These are phyloP conservation scores for Pseudachorutes palmiensis DNA, from an alignment of 1,140 invertebrate genomes.

Conservation along the genomic window DNA sequence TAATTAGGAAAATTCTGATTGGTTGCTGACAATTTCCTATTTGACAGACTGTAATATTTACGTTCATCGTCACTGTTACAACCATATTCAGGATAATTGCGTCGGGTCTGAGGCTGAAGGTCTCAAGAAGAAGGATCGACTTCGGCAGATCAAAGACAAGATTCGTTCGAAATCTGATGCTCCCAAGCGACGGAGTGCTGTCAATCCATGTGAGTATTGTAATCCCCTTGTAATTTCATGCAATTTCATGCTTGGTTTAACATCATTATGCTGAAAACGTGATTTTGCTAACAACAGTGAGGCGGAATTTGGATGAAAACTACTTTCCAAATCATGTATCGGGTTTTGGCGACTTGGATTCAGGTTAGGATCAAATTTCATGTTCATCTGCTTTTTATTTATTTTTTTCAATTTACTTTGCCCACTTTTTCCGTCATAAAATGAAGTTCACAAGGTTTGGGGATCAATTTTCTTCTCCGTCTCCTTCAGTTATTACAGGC, in stretches of 20 bases:
- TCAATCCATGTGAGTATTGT: neutral
- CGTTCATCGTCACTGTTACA: conserved; percentile 75
- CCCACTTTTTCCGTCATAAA: conserved; percentile 5
- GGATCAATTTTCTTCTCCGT: neutral
- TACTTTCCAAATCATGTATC: conserved; percentile 3
- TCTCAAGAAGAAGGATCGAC: conserved; percentile 47
- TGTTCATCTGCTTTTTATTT: too few species aligned
- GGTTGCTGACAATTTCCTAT: too few species aligned
- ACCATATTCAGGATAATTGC: conserved; percentile 72
- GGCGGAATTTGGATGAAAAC: conserved; percentile 22
- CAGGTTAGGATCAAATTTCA: conserved; percentile 3
- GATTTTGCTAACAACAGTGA: conserved; percentile 18
- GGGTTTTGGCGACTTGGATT: neutral
- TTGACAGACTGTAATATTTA: conserved; percentile 80
- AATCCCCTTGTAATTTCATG: neutral
- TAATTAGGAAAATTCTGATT: neutral
- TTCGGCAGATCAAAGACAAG: conserved; percentile 42
- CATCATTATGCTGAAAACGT: neutral
- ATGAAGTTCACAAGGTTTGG: conserved; percentile 14
- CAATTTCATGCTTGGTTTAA: conserved; percentile 6
- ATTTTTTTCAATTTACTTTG: conserved; percentile 14
- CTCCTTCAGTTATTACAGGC: too few species aligned
- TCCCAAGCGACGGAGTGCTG: conserved; percentile 43
- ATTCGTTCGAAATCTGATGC: conserved; percentile 38
- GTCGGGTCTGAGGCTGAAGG: conserved; percentile 65